These are phyloP conservation scores for Notodonta ziczac DNA, from an alignment of 2,888 invertebrate genomes.

Conservation along the genomic window DNA sequence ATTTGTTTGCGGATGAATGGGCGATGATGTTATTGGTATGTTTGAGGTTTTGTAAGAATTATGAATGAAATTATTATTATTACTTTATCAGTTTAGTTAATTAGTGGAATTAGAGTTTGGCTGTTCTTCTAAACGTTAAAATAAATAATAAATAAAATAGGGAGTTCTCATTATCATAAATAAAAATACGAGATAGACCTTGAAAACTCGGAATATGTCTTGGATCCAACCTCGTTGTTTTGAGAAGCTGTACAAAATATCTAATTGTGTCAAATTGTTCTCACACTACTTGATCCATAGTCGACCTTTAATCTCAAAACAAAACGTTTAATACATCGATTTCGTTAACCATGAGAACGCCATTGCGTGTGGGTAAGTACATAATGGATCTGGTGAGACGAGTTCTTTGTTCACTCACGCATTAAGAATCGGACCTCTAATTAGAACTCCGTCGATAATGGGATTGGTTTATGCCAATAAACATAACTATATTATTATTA, in stretches of 20 bases:
- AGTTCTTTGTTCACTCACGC: constrained; percentile 46
- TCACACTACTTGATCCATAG: constrained; percentile 6
- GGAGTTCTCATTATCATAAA: neutral
- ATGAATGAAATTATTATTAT: no score
- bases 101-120: no score
- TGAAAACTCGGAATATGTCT: neutral
- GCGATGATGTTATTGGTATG: no score
- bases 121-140: no score
- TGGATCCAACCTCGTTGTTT: neutral
- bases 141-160: no score
- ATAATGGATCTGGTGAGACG: constrained; percentile 38
- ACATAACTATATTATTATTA: neutral
- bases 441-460: constrained; percentile 21
- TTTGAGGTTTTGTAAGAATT: no score
- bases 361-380: constrained; percentile 50
- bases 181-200: neutral
- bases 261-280: neutral
- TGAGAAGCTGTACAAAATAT: neutral
- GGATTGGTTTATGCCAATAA: neutral
- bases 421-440: constrained; percentile 45
- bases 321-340: constrained; percentile 33
- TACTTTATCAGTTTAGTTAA: no score
- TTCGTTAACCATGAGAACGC: constrained; percentile 51
- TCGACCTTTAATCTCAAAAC: constrained; percentile 17
- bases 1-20: no score